These are phyloP conservation scores for Smutsia temminckii DNA, from an alignment of 2,797 vertebrate genomes.

Conservation along the genomic window DNA sequence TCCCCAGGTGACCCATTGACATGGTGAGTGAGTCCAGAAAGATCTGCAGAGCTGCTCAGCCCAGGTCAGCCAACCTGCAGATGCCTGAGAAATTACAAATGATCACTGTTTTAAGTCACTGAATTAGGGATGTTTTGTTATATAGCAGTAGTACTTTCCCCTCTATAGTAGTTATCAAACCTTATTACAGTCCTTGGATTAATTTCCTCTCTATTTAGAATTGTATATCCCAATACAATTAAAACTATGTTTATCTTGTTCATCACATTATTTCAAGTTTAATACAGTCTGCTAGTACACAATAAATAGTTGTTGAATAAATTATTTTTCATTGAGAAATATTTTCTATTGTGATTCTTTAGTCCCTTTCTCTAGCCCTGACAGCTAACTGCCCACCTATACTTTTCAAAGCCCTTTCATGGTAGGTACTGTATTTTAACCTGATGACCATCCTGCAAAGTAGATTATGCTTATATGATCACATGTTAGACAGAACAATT, in stretches of 20 bases:
- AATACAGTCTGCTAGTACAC: background rate
- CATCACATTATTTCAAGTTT: slow-evolving; percentile 23
- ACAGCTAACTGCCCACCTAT: slow-evolving; percentile 14
- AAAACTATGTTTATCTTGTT: slow-evolving; percentile 12
- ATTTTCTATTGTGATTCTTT: background rate
- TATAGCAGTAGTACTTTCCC: background rate
- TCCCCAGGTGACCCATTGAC: background rate
- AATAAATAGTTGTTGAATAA: slow-evolving; percentile 10
- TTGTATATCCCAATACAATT: background rate
- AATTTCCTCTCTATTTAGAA: background rate
- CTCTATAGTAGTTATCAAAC: background rate
- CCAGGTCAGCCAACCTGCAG: background rate
- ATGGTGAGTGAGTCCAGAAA: background rate
- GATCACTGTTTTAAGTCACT: background rate
- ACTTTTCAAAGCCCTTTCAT: slow-evolving; percentile 40
- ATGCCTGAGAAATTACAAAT: background rate
- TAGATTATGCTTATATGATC: slow-evolving; percentile 51
- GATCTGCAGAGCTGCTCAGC: background rate
- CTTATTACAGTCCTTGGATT: slow-evolving; percentile 38
- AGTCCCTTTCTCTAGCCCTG: background rate
- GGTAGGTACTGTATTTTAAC: background rate
- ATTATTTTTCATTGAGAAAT: slow-evolving; percentile 8
- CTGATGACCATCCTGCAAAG: slow-evolving; percentile 20
- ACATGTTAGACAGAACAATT: slow-evolving; percentile 26
- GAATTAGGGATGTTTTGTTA: background rate